These are phyloP conservation scores for Cylloceria caligata DNA, from an alignment of 2,888 invertebrate genomes.

Conservation along the genomic window DNA sequence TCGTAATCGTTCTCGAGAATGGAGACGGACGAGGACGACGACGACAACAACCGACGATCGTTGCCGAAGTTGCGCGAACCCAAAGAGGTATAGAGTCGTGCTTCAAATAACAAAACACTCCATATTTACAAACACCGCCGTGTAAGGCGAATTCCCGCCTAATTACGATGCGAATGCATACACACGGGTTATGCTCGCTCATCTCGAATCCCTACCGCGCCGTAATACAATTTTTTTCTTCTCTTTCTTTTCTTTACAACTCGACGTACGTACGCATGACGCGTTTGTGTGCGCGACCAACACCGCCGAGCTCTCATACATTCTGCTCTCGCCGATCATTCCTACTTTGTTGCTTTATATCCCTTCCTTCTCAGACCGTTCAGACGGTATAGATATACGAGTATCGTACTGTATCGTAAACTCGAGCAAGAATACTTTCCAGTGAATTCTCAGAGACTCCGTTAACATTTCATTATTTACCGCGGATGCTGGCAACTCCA, in stretches of 20 bases:
- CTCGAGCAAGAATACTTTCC: conserved; percentile 30
- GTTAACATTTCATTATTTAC: conserved; percentile 28
- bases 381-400: neutral
- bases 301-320: conserved; percentile 9
- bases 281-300: conserved; percentile 1
- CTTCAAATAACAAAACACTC: conserved; percentile 73
- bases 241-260: conserved; percentile 8
- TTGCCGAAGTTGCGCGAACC: conserved; percentile 77
- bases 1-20: conserved; percentile 37
- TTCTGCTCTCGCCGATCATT: conserved; percentile 41
- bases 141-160: conserved; percentile 78
- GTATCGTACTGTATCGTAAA: neutral
- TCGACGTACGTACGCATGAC: conserved; percentile 3
- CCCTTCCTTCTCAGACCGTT: neutral
- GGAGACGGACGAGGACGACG: conserved; percentile 10
- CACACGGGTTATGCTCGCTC: conserved; percentile 1
- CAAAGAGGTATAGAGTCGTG: conserved; percentile 10
- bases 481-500: conserved; percentile 3
- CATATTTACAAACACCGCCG: conserved; percentile 83
- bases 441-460: conserved; percentile 4
- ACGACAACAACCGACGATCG: conserved; percentile 69
- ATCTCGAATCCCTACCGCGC: conserved; percentile 62
- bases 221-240: conserved; percentile 1
- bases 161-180: conserved; percentile 71
- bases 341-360: conserved; percentile 20